phyloP scores from a whole-genome alignment of 2,113 vertebrate species.

The Sylvietta virens region DNA sequence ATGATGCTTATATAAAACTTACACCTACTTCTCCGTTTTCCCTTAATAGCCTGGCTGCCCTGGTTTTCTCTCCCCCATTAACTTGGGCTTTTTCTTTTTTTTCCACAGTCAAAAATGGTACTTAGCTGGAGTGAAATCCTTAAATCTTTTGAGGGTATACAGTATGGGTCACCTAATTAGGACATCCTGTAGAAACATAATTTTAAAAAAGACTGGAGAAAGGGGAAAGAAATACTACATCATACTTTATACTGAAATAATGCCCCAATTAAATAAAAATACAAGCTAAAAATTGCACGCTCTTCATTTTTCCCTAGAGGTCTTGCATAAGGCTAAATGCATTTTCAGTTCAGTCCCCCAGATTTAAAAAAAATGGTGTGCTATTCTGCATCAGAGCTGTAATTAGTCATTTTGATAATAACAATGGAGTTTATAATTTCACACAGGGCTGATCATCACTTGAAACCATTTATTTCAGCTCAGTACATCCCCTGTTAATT shows the following conservation, averaged over 20 bases:
- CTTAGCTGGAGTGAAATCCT: conserved; percentile 1
- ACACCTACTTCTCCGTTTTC: not conserved
- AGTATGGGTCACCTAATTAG: not conserved
- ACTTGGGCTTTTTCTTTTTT: not conserved
- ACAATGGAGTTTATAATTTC: conserved; percentile 45
- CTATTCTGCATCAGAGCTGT: not conserved
- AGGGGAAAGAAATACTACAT: not conserved
- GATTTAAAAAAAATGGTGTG: not conserved
- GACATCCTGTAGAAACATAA: not conserved
- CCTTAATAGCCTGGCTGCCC: not conserved
- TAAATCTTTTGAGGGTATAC: not conserved
- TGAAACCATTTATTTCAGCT: conserved; percentile 36
- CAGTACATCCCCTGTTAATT: conserved; percentile 10
- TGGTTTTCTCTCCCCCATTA: not conserved
- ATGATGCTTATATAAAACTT: not conserved
- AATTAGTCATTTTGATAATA: conserved; percentile 41
- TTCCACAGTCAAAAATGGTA: not conserved
- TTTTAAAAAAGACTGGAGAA: not conserved
- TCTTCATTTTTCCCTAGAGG: not conserved
- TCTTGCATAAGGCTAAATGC: not conserved
- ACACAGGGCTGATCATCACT: conserved; percentile 49
- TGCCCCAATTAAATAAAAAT: conserved; percentile 5
- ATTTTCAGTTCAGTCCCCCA: not conserved
- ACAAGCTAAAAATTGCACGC: not conserved
- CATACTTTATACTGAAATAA: not conserved